Conservation (phyloP, 1,140 invertebrate species). For the Cherax destructor region DNA sequence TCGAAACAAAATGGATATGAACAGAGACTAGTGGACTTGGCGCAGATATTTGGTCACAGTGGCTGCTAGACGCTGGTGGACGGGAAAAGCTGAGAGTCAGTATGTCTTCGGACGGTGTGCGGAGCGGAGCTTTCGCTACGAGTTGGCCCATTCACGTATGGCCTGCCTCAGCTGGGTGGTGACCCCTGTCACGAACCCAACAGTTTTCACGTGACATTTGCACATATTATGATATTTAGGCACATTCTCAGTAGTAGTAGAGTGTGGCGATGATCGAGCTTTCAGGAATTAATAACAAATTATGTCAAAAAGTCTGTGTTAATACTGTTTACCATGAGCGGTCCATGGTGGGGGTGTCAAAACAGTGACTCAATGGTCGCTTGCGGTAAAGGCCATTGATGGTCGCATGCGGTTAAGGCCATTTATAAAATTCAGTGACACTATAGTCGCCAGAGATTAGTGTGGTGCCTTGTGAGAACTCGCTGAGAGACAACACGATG, state of each 20-base stretch:
- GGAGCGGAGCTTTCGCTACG: neutral
- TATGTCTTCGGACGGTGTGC: slow-evolving; percentile 11
- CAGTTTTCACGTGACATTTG: neutral
- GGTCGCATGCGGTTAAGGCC: neutral
- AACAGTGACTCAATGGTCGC: neutral
- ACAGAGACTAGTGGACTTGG: neutral
- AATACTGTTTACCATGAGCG: neutral
- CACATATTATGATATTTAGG: neutral
- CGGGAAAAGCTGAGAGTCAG: slow-evolving; percentile 12
- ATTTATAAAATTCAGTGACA: neutral
- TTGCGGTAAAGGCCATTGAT: neutral
- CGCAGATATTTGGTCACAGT: neutral
- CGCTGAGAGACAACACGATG: neutral
- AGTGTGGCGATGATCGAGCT: neutral
- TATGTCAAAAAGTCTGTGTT: neutral
- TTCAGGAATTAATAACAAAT: neutral
- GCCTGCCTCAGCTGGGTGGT: neutral
- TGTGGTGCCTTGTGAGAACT: neutral
- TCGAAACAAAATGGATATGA: neutral
- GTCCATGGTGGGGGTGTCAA: neutral
- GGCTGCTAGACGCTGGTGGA: neutral
- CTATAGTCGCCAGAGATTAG: neutral
- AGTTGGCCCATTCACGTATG: neutral
- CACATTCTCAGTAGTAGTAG: neutral
- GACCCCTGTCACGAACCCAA: neutral